phyloP scores from a whole-genome alignment of 2,113 vertebrate genomes.

The Melanocharis versteri region DNA sequence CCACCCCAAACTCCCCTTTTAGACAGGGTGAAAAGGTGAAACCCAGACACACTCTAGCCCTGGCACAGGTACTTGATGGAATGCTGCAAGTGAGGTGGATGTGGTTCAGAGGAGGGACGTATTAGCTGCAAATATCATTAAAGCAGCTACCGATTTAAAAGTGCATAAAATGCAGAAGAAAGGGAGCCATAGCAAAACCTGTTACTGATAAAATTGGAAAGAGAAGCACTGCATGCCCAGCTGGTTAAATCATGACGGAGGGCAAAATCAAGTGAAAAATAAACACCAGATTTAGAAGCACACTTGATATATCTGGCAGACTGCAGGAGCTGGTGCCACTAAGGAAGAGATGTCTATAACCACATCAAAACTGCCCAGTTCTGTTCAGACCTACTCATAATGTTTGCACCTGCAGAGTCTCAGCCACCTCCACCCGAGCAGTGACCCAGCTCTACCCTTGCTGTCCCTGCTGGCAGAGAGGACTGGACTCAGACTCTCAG shows the following conservation, averaged over 20 bases:
- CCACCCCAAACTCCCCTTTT: neutral
- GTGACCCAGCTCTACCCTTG: neutral
- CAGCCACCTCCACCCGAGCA: fast-evolving
- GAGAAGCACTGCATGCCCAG: neutral
- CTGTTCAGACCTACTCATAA: neutral
- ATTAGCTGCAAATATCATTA: neutral
- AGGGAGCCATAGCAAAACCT: neutral
- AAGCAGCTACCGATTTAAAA: neutral
- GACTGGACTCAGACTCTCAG: neutral
- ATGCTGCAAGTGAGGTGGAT: fast-evolving
- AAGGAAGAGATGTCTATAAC: neutral
- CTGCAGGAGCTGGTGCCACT: neutral
- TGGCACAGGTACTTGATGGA: neutral
- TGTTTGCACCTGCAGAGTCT: neutral
- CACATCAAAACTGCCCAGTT: neutral
- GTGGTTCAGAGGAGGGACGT: neutral
- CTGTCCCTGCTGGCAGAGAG: neutral
- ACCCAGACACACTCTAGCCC: neutral
- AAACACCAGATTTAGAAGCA: slow-evolving; percentile 38
- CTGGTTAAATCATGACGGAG: slow-evolving; percentile 13
- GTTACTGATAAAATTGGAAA: slow-evolving; percentile 2
- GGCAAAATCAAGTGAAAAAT: neutral
- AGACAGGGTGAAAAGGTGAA: neutral
- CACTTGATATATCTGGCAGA: neutral
- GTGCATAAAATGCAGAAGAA: neutral